These are phyloP conservation scores for Serripes groenlandicus DNA, from an alignment of 2,888 invertebrate genomes.

Conservation along the genomic window DNA sequence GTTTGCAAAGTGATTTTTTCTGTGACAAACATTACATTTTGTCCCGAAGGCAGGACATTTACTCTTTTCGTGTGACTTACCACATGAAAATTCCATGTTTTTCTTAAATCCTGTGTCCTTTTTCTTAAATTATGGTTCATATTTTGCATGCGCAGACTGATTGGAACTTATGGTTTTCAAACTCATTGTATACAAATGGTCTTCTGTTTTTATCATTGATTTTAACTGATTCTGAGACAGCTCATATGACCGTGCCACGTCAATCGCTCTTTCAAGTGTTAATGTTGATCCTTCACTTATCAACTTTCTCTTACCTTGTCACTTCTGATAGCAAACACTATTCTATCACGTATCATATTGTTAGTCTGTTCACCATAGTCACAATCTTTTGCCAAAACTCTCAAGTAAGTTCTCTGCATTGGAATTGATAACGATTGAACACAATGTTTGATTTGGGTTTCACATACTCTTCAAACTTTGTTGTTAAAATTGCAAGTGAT, in stretches of 20 bases:
- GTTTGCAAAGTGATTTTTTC: slow-evolving; percentile 50
- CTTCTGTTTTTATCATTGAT: slow-evolving; percentile 37
- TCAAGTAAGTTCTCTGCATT: slow-evolving; percentile 50
- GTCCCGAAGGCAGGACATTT: slow-evolving; percentile 49
- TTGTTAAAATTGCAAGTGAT: slow-evolving; percentile 17
- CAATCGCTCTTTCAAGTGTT: slow-evolving; percentile 53
- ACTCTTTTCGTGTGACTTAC: slow-evolving; percentile 8
- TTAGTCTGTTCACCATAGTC: slow-evolving; percentile 50
- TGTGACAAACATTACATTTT: slow-evolving; percentile 29
- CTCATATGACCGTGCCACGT: slow-evolving; percentile 45
- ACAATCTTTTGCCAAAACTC: slow-evolving; percentile 57
- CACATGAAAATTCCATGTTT: not conserved
- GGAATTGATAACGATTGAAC: slow-evolving; percentile 58
- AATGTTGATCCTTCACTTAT: slow-evolving; percentile 52
- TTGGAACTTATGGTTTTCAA: slow-evolving; percentile 6
- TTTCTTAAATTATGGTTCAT: not conserved
- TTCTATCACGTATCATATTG: slow-evolving; percentile 55
- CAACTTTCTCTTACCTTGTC: slow-evolving; percentile 52
- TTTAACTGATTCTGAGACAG: slow-evolving; percentile 2
- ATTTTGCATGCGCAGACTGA: not conserved
- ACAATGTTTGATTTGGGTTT: slow-evolving; percentile 54
- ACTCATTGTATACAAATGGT: slow-evolving; percentile 30
- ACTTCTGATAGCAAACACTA: slow-evolving; percentile 48
- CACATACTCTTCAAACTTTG: slow-evolving; percentile 39
- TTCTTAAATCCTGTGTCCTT: not conserved